These are phyloP conservation scores for Spizaetus ornatus DNA, from an alignment of 2,113 vertebrate genomes.

Conservation along the genomic window DNA sequence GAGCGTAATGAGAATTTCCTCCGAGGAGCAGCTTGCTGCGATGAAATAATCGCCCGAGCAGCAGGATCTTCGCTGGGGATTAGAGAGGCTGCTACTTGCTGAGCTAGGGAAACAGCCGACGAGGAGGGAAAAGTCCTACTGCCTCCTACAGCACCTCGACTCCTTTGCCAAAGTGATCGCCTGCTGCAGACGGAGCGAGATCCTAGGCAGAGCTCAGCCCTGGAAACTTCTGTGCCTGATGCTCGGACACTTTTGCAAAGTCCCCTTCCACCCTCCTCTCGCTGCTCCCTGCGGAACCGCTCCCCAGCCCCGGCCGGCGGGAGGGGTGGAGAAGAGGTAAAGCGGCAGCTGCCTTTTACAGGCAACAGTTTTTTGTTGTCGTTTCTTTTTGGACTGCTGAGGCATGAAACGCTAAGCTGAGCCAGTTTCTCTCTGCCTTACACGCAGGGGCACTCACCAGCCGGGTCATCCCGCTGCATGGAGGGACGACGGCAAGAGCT, in stretches of 20 bases:
- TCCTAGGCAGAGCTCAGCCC: background rate
- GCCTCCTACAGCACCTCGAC: background rate
- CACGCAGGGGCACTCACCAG: background rate
- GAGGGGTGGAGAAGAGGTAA: constrained; percentile 23
- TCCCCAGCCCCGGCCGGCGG: background rate
- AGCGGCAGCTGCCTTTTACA: constrained; percentile 41
- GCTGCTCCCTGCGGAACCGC: background rate
- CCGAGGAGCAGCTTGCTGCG: constrained; percentile 54
- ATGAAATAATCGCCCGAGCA: constrained; percentile 63
- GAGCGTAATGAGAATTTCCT: constrained; percentile 60
- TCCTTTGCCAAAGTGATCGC: background rate
- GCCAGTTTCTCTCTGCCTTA: background rate
- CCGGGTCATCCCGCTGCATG: background rate
- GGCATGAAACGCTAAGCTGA: background rate
- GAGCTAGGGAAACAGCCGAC: constrained; percentile 21
- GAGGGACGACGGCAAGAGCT: background rate
- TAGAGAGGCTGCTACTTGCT: constrained; percentile 49
- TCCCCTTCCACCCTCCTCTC: background rate
- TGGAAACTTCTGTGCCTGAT: background rate
- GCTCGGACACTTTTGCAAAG: background rate
- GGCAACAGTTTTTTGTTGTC: constrained; percentile 26
- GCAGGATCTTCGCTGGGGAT: constrained; percentile 50
- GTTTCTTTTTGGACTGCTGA: constrained; percentile 34
- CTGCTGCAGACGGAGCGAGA: background rate
- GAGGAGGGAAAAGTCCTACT: background rate